Evolutionary conservation across 2,888 invertebrate genomes (phyloP).

Genomic region (Aphodius sticticus): DNA sequence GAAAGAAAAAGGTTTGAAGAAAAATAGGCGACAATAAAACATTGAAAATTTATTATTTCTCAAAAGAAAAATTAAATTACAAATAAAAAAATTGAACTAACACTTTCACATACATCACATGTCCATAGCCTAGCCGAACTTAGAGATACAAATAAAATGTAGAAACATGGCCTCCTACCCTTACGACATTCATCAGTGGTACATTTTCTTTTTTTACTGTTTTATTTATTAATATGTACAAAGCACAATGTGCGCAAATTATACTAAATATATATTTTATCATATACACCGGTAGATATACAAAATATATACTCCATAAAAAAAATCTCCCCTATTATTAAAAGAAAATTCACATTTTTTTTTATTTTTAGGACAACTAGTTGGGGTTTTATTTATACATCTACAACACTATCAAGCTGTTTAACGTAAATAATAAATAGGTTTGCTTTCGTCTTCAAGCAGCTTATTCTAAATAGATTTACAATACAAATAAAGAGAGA

Average conservation of each 20-base stretch:
- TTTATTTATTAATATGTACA: slow-evolving; percentile 48
- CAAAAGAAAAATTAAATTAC: slow-evolving; percentile 19
- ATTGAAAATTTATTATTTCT: slow-evolving; percentile 22
- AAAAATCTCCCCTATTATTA: slow-evolving; percentile 32
- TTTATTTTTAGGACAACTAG: slow-evolving; percentile 30
- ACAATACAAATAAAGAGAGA: background rate
- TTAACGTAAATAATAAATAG: slow-evolving; percentile 19
- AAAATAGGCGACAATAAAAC: background rate
- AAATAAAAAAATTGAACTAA: slow-evolving; percentile 26
- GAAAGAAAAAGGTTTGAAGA: background rate
- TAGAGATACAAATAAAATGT: background rate
- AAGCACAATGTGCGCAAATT: slow-evolving; percentile 51
- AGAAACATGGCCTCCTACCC: background rate
- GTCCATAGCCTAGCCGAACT: background rate
- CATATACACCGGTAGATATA: background rate
- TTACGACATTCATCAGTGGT: background rate
- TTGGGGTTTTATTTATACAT: too few relatives aligned
- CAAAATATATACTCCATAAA: slow-evolving; percentile 20
- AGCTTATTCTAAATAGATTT: slow-evolving; percentile 9
- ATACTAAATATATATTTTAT: slow-evolving; percentile 27
- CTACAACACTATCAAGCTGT: background rate
- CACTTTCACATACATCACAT: slow-evolving; percentile 8
- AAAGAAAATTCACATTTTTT: slow-evolving; percentile 41
- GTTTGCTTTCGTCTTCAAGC: background rate
- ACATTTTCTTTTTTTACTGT: slow-evolving; percentile 22